These are phyloP conservation scores for Platynereis dumerilii DNA, from an alignment of 2,888 invertebrate genomes.

Conservation along the genomic window DNA sequence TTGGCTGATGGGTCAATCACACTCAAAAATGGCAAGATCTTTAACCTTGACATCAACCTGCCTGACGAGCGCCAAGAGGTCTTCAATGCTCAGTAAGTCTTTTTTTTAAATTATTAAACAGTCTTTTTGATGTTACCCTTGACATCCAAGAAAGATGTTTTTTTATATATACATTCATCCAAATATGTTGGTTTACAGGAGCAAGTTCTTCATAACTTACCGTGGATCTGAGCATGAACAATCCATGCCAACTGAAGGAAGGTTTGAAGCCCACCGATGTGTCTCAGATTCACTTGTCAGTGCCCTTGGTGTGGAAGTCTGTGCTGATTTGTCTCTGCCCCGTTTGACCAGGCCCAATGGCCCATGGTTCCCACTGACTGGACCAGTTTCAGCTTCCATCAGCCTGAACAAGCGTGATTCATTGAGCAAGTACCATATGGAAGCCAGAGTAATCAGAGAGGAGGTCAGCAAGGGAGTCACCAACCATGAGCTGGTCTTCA, in stretches of 20 bases:
- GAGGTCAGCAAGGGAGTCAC: conserved; percentile 5
- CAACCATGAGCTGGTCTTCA: background rate
- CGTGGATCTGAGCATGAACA: conserved; percentile 70
- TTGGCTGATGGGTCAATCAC: conserved; percentile 78
- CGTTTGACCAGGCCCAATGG: conserved; percentile 70
- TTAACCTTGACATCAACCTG: conserved; percentile 78
- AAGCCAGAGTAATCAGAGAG: conserved; percentile 40
- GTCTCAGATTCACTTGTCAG: conserved; percentile 69
- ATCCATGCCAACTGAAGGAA: conserved; percentile 71
- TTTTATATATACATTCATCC: too few relatives aligned
- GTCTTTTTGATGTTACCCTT: too few relatives aligned
- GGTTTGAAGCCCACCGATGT: conserved; percentile 66
- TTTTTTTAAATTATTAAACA: too few relatives aligned
- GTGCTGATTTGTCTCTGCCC: conserved; percentile 73
- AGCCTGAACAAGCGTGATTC: conserved; percentile 51
- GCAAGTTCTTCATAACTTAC: conserved; percentile 53
- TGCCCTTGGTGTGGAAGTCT: conserved; percentile 83
- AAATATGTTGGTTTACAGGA: too few relatives aligned
- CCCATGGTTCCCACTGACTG: conserved; percentile 55
- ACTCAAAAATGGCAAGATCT: conserved; percentile 72
- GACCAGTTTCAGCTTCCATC: conserved; percentile 43
- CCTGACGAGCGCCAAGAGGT: conserved; percentile 87
- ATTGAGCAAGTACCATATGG: conserved; percentile 51
- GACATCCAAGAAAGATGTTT: too few relatives aligned
- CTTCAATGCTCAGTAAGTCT: conserved; percentile 71